These are phyloP conservation scores for Idaea straminata DNA, from an alignment of 2,888 invertebrate species.

Conservation along the genomic window DNA sequence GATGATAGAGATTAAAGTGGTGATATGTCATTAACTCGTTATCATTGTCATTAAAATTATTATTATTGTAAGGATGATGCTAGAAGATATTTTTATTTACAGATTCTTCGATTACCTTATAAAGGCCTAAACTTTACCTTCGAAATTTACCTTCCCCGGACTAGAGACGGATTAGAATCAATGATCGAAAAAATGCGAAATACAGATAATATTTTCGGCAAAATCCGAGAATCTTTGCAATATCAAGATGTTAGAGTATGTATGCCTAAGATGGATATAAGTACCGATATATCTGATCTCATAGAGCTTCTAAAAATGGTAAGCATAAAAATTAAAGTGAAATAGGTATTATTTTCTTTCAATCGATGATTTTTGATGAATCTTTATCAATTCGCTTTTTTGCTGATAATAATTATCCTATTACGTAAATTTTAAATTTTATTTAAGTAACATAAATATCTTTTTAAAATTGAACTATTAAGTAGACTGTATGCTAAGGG, in stretches of 20 bases:
- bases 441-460: too few species aligned
- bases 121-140: conserved; percentile 35
- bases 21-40: background rate
- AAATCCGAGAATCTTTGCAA: conserved; percentile 17
- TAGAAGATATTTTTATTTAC: conserved; percentile 18
- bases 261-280: conserved; percentile 37
- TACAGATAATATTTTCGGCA: conserved; percentile 17
- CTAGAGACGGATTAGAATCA: conserved; percentile 22
- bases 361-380: background rate
- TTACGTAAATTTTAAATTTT: too few species aligned
- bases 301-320: conserved; percentile 36
- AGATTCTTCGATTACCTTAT: conserved; percentile 43
- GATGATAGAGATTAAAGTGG: background rate
- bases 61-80: background rate
- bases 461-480: too few species aligned
- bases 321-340: conserved; percentile 6
- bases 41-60: too few species aligned
- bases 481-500: too few species aligned
- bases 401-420: too few species aligned
- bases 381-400: background rate
- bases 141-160: conserved; percentile 35
- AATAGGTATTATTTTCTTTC: background rate
- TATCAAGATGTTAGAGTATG: conserved; percentile 24
- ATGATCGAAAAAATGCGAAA: conserved; percentile 28
- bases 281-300: conserved; percentile 30